Evolutionary conservation across 2,888 invertebrate species (phyloP).

Genomic region (Drosophila formosana): DNA sequence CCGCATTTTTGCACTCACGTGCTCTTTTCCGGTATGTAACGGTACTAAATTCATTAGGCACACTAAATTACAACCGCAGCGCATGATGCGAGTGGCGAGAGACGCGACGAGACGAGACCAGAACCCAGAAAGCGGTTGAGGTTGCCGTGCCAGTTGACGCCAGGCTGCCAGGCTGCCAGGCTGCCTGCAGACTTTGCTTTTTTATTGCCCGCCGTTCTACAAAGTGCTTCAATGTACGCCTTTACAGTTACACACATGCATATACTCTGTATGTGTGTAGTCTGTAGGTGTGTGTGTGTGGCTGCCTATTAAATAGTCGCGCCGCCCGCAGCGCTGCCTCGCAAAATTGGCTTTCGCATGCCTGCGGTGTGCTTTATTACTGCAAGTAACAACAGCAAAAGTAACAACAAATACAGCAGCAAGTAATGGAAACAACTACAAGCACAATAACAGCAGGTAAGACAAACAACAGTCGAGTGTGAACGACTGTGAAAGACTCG

Average conservation of each 20-base stretch:
- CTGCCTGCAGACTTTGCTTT: slow-evolving; percentile 47
- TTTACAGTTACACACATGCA: slow-evolving; percentile 14
- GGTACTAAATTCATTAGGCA: slow-evolving; percentile 81
- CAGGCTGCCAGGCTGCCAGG: slow-evolving; percentile 36
- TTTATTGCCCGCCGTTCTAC: slow-evolving; percentile 55
- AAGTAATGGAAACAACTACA: slow-evolving; percentile 3
- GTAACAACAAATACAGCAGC: slow-evolving; percentile 11
- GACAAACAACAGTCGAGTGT: not conserved
- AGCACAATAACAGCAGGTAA: slow-evolving; percentile 2
- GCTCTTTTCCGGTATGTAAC: slow-evolving; percentile 73
- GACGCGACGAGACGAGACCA: not conserved
- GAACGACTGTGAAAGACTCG: not conserved
- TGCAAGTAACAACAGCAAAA: slow-evolving; percentile 43
- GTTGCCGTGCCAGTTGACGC: slow-evolving; percentile 43
- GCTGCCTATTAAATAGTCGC: slow-evolving; percentile 68
- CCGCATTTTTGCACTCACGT: slow-evolving; percentile 77
- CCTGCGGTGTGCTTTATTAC: slow-evolving; percentile 74
- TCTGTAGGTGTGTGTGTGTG: slow-evolving; percentile 19
- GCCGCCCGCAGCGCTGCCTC: slow-evolving; percentile 60
- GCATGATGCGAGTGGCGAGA: slow-evolving; percentile 30
- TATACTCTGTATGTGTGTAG: slow-evolving; percentile 1
- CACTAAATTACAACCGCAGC: slow-evolving; percentile 79
- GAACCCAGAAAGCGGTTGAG: not conserved
- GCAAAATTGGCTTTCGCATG: slow-evolving; percentile 77
- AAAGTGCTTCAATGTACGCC: slow-evolving; percentile 57